Conservation (phyloP, 2,888 invertebrate genomes). For the Melipona bicolor region DNA sequence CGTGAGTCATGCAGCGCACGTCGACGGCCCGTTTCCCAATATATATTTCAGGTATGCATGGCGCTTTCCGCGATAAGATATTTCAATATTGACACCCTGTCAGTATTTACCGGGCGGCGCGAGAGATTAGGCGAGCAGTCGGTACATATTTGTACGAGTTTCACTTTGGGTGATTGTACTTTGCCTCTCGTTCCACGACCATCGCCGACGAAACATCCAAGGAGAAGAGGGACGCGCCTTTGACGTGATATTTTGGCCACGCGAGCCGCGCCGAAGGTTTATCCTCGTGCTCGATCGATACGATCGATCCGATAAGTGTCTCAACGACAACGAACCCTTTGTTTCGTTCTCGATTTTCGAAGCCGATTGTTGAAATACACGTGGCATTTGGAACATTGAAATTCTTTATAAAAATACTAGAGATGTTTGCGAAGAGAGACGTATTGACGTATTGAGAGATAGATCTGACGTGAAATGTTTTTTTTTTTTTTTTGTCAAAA, state of each 20-base stretch:
- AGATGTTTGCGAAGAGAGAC: no score
- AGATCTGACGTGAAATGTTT: no score
- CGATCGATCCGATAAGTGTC: constrained; percentile 11
- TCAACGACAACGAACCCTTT: neutral
- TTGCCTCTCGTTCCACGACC: constrained; percentile 34
- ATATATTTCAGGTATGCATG: constrained; percentile 74
- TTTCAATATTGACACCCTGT: constrained; percentile 80
- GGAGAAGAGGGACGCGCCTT: constrained; percentile 45
- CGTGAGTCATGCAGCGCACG: constrained; percentile 64
- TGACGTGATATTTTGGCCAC: constrained; percentile 23
- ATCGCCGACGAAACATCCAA: constrained; percentile 61
- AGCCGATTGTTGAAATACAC: neutral
- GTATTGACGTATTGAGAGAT: no score
- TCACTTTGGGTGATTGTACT: constrained; percentile 73
- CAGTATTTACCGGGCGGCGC: constrained; percentile 77
- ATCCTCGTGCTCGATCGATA: constrained; percentile 7
- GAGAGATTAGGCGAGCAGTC: constrained; percentile 74
- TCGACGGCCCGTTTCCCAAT: constrained; percentile 66
- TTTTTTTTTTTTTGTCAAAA: neutral
- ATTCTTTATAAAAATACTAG: no score
- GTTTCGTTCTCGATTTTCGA: neutral
- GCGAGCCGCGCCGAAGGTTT: constrained; percentile 36
- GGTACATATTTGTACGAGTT: constrained; percentile 79
- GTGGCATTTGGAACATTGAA: neutral
- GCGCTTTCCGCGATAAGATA: constrained; percentile 79